These are phyloP conservation scores for Antedon bifida DNA, from an alignment of 35 echinoderm and acorn worm genomes.

Conservation along the genomic window DNA sequence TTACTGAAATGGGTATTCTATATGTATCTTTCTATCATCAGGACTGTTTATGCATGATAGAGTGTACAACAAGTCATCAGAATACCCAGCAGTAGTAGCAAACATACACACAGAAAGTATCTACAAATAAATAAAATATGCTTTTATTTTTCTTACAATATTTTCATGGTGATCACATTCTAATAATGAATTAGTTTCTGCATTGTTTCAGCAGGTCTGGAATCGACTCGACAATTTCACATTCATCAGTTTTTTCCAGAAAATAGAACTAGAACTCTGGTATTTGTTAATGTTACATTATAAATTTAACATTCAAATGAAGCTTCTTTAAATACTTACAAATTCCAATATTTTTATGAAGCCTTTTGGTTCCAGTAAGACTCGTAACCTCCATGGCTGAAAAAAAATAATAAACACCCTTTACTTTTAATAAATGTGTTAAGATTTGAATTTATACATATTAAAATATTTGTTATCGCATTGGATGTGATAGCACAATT, in stretches of 20 bases:
- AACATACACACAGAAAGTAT: conserved; percentile 79
- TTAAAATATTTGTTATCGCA: too few species aligned
- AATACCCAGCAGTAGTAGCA: conserved; percentile 80
- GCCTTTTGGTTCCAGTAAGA: conserved; percentile 57
- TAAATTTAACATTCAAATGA: neutral
- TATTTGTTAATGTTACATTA: neutral
- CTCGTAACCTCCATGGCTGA: conserved; percentile 33
- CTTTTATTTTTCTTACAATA: neutral
- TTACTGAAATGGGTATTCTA: neutral
- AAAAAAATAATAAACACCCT: too few species aligned
- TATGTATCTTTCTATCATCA: neutral
- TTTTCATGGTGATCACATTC: too few species aligned
- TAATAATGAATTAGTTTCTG: too few species aligned
- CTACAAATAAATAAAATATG: conserved; percentile 15
- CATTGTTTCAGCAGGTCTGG: too few species aligned
- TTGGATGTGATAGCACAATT: too few species aligned
- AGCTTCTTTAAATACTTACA: conserved; percentile 25
- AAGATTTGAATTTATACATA: too few species aligned
- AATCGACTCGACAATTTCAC: too few species aligned
- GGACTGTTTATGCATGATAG: neutral
- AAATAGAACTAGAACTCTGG: neutral
- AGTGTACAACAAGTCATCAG: conserved; percentile 12
- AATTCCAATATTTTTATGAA: conserved; percentile 66
- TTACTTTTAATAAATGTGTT: too few species aligned
- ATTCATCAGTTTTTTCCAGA: too few species aligned